Evolutionary conservation across 1,140 invertebrate species (phyloP).

Genomic region (Rhynchophorus ferrugineus): DNA sequence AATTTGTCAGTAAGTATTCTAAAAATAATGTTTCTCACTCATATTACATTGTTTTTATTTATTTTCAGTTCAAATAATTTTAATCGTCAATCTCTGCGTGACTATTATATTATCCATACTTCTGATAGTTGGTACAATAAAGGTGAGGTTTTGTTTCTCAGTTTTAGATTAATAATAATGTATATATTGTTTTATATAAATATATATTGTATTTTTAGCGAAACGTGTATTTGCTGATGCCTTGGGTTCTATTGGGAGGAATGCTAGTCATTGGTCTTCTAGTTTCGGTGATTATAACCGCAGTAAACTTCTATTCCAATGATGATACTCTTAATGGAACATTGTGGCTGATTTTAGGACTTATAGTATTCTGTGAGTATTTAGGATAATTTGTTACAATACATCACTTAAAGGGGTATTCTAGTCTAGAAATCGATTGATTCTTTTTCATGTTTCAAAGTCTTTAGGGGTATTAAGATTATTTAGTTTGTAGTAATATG

Average conservation of each 20-base stretch:
- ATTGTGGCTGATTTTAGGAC: constrained; percentile 54
- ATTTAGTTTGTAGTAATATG: no score
- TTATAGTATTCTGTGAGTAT: constrained; percentile 54
- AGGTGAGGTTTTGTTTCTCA: constrained; percentile 45
- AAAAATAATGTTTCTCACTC: no score
- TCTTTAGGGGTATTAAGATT: no score
- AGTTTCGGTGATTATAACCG: constrained; percentile 68
- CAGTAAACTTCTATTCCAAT: constrained; percentile 61
- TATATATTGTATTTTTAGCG: no score
- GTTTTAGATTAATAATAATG: constrained; percentile 1
- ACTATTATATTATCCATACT: constrained; percentile 71
- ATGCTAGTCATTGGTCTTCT: constrained; percentile 65
- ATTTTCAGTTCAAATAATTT: constrained; percentile 66
- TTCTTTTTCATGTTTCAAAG: no score
- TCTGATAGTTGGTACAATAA: constrained; percentile 63
- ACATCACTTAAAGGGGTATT: no score
- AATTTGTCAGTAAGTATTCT: constrained; percentile 40
- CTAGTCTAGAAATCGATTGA: no score
- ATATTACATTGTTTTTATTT: constrained; percentile 11
- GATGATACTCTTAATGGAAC: constrained; percentile 50
- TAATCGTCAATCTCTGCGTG: constrained; percentile 73
- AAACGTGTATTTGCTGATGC: constrained; percentile 71
- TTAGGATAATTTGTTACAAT: no score
- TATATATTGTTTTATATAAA: background rate
- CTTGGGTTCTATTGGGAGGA: constrained; percentile 72